A percentile compares a stretch with the other conserved stretches of the same genome.
Conservation (phyloP, 2,113 vertebrate genomes). For the Oreocharis arfaki region DNA sequence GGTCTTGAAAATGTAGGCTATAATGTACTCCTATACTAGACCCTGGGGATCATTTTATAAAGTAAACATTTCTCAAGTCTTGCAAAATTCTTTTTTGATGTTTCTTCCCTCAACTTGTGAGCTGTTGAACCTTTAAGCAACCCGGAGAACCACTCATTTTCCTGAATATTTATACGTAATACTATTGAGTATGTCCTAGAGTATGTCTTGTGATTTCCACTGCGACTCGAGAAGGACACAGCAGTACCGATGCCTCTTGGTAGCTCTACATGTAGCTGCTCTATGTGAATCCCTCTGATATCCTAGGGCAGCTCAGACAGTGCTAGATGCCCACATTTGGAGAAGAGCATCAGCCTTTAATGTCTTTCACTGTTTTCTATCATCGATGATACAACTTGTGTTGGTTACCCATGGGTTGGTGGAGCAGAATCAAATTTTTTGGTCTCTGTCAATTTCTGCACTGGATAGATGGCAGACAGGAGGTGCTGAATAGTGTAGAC, state of each 20-base stretch:
- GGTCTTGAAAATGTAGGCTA: background rate
- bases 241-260: background rate
- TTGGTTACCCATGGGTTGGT: background rate
- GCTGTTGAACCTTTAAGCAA: background rate
- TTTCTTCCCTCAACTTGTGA: background rate
- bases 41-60: background rate
- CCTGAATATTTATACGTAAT: background rate
- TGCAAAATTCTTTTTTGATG: background rate
- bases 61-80: background rate
- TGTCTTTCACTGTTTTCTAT: background rate
- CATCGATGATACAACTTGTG: rapidly evolving
- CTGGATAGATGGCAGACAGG: background rate
- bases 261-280: background rate
- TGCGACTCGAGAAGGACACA: rapidly evolving
- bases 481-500: background rate
- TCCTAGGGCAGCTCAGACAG: background rate
- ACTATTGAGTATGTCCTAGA: too few relatives aligned
- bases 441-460: background rate
- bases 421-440: background rate
- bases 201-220: background rate
- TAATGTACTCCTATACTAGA: background rate
- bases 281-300: background rate
- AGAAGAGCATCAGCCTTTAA: background rate
- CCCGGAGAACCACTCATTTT: background rate
- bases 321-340: background rate